Conservation (phyloP, 1,140 invertebrate genomes). For the Stegodyphus dumicola region DNA sequence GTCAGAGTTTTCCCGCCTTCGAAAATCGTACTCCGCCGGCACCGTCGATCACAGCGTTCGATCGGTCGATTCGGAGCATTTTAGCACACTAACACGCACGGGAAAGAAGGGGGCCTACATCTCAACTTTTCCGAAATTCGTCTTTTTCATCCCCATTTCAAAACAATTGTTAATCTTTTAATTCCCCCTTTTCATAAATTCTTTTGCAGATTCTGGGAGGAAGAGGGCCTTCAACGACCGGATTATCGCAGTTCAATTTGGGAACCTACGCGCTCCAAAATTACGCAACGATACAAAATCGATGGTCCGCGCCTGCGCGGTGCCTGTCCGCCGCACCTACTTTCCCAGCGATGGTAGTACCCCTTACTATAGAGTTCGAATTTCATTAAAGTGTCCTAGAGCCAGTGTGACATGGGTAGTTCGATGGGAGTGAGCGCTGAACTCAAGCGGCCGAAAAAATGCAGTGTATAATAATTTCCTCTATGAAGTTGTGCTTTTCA, state of each 20-base stretch:
- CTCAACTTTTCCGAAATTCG: neutral
- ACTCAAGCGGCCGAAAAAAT: neutral
- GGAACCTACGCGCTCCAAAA: neutral
- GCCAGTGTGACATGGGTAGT: too few relatives aligned
- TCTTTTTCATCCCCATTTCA: neutral
- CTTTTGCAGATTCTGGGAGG: neutral
- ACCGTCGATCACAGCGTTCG: neutral
- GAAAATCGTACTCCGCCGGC: neutral
- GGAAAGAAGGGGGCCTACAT: neutral
- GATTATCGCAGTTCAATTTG: neutral
- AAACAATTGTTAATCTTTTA: neutral
- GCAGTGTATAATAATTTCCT: neutral
- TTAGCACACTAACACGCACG: neutral
- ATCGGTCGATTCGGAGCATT: neutral
- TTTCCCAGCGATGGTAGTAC: neutral
- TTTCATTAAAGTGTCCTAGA: neutral
- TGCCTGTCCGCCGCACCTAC: neutral
- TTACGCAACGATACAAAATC: neutral
- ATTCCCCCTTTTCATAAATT: neutral
- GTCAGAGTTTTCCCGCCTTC: neutral
- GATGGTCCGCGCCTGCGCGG: neutral
- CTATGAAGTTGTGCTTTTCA: too few relatives aligned
- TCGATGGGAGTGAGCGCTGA: neutral
- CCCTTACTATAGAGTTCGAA: constrained; percentile 1
- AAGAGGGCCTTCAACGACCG: neutral